phyloP scores from a whole-genome alignment of 2,113 vertebrate species.

The Tragelaphus strepsiceros region DNA sequence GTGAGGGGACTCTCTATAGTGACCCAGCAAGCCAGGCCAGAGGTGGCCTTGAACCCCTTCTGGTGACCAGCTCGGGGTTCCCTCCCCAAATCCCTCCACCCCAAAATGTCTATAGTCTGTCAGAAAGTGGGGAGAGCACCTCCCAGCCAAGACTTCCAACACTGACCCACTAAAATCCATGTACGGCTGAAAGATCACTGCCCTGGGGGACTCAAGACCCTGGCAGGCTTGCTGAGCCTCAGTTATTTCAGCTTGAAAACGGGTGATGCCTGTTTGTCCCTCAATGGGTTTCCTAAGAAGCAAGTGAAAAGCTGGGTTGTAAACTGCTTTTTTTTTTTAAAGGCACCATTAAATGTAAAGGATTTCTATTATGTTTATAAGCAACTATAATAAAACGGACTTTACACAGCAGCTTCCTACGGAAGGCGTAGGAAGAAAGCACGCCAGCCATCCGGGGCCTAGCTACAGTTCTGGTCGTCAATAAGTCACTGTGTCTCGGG shows the following conservation, averaged over 20 bases:
- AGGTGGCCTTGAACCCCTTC: background rate
- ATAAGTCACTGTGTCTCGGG: background rate
- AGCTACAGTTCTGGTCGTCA: background rate
- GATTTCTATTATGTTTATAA: constrained; percentile 15
- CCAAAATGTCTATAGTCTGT: background rate
- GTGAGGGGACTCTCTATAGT: background rate
- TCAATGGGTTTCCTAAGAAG: background rate
- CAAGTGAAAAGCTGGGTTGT: background rate
- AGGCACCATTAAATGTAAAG: background rate
- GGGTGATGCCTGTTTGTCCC: background rate
- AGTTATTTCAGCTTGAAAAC: background rate
- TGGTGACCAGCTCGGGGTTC: background rate
- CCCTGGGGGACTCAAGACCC: background rate
- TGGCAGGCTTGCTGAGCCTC: background rate
- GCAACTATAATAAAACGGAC: background rate
- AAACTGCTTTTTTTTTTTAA: background rate
- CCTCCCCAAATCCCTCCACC: background rate
- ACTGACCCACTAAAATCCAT: background rate
- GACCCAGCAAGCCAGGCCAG: background rate
- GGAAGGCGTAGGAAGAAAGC: background rate
- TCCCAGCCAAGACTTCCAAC: background rate
- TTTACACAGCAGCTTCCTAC: background rate
- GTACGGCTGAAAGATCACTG: background rate
- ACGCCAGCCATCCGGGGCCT: background rate
- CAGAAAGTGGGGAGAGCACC: background rate